Base-by-base conservation (phyloP, 1,140 invertebrate genomes). In the Diabrotica virgifera region DNA sequence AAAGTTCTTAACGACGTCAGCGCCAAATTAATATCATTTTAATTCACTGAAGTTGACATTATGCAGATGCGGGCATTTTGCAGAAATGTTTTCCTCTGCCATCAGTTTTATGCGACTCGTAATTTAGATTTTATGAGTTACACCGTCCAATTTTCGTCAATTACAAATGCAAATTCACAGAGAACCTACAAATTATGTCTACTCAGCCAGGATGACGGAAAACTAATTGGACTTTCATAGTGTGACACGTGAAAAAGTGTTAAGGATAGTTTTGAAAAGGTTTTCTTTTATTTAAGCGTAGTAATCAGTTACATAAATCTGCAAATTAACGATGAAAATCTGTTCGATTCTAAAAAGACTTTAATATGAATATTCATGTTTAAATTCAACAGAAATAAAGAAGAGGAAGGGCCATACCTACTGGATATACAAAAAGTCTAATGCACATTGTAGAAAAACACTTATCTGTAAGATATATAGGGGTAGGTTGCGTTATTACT, bases 11-110 rank as follows among this genome's bases (percentile, higher is more conserved):
- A 57, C 36, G 55, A 57, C 36, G 55, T 57, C 55, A 57, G 55
- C 55, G 55, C 36, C 35, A 57, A 57, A 57, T 57, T 57, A 57
- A 57, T 57, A 57, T 36, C 55, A 57, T 57, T 57, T 57, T 57
- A 57, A 57, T 57, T 57, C 55, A 57, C 36, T 36, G 10, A 12
- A 57, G 55, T n/a, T 57, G 55, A 57, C 36, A 57, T 57, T 57
- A 57, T 57, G 55, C 55, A 57, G 55, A 57, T 57, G 36, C 55
- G 55, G 36, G 40, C n/a, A 4, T 57, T 57, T 57, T 36, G 55
- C 55, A 12, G 24, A 36, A 12, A 57, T 57, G 55, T 57, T 57
- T 57, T 57, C 24, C 55, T 57, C 36, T 13, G 55, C 36, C 55
- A 57, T 57, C 55, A 57, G 24, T 57, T 57, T 57, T 57, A 36